Evolutionary conservation across 92 coral and sea anemone species (phyloP), one percentile per base, ranked within the genome.

Genomic region (Epizoanthus stellaris): DNA sequence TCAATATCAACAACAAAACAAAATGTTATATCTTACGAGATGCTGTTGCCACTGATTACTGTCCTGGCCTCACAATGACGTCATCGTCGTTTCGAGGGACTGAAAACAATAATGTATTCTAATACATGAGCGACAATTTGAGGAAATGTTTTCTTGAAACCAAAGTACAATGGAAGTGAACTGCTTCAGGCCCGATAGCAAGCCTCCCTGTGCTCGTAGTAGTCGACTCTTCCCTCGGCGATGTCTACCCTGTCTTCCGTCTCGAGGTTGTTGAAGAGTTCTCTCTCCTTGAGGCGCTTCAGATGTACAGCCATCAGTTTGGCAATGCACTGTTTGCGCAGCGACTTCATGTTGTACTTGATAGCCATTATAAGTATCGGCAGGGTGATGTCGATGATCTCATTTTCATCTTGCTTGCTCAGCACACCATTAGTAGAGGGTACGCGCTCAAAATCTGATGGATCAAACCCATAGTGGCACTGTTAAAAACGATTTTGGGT

Each of bases 291-390:
- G 61, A 73, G 60, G 39, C 77, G 77, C 0, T 43, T 47, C 19
- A 73, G 61, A 17, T 59, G 77, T 6, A 73, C 77, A 3, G 59
- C 60, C 77, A 73, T 73, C 62, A 73, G 59, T 0, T 53, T 73
- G 19, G 58, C 39, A 6, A 73, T 49, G 60, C 62, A 73, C 19
- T 10, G 61, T 14, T 73, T 73, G 60, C 77, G 77, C 1, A 73
- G 77, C n/a, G 77, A 59, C 25, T 73, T 73, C 42, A 73, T 43
- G 38, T 73, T 49, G 62, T 73, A 73, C 77, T 73, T 73, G 42
- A 73, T 73, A n/a, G 77, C 77, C 61, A 73, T 38, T 2, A 73
- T 42, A 43, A 52, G 77, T 6, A 73, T 57, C 16, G 77, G 77
- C 17, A 73, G 54, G 19, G 62, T 73, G 77, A n/a, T 36, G 60